Evolutionary conservation across 2,888 invertebrate genomes (phyloP).

Genomic region (Yponomeuta sedellus): DNA sequence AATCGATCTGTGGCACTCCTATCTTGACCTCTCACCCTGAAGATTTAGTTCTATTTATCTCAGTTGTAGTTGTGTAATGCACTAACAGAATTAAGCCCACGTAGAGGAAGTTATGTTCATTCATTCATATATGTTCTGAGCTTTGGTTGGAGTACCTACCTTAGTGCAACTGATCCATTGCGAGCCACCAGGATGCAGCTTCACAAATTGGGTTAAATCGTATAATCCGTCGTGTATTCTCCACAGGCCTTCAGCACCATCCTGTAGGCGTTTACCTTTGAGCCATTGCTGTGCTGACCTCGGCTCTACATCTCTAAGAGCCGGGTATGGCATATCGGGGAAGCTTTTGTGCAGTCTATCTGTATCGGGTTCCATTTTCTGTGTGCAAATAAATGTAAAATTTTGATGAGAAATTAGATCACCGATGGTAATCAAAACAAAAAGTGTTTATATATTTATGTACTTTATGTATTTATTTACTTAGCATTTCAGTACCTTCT

Average conservation of each 20-base stretch:
- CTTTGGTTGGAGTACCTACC: constrained; percentile 46
- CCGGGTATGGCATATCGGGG: constrained; percentile 69
- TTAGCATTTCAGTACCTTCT: too few species aligned
- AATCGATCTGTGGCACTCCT: too few species aligned
- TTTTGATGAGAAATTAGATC: background rate
- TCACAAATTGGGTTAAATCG: constrained; percentile 87
- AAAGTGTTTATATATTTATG: too few species aligned
- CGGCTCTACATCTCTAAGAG: constrained; percentile 52
- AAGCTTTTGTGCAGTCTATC: constrained; percentile 57
- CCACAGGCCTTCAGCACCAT: constrained; percentile 87
- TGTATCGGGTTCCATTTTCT: constrained; percentile 43
- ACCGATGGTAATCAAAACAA: too few species aligned
- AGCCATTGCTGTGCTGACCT: constrained; percentile 77
- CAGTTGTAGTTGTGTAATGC: too few species aligned
- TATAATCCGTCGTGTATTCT: constrained; percentile 87
- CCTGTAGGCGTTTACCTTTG: constrained; percentile 78
- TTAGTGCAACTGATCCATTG: constrained; percentile 84
- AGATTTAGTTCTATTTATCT: too few species aligned
- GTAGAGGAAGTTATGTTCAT: too few species aligned
- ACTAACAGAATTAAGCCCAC: too few species aligned
- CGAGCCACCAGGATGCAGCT: constrained; percentile 90
- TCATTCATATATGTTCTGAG: background rate
- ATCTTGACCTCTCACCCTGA: too few species aligned
- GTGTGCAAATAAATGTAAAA: background rate
- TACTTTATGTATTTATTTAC: too few species aligned